phyloP scores from a whole-genome alignment of 2,113 vertebrate species.

The Ciconia stormi region DNA sequence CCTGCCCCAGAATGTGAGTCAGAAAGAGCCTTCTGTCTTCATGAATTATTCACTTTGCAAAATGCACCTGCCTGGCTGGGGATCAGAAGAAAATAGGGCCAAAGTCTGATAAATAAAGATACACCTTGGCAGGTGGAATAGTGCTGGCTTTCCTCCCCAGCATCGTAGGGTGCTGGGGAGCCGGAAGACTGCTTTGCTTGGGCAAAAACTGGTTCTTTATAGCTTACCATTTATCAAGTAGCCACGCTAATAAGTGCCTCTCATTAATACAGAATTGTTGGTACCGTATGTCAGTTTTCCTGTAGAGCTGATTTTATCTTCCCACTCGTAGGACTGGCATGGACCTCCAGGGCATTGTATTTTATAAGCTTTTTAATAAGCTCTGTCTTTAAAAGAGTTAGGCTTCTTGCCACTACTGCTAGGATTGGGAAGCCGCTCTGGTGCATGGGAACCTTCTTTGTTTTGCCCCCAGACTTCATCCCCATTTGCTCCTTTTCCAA shows the following conservation, averaged over 20 bases:
- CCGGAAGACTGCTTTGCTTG: background rate
- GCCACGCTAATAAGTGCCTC: background rate
- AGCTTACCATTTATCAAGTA: background rate
- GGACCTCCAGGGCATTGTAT: background rate
- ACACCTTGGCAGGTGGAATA: constrained; percentile 18
- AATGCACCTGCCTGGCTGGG: constrained; percentile 36
- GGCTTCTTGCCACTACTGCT: background rate
- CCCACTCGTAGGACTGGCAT: background rate
- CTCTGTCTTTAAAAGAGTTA: background rate
- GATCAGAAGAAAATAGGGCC: constrained; percentile 36
- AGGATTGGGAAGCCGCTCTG: background rate
- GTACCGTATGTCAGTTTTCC: background rate
- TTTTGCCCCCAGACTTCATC: background rate
- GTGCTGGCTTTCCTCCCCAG: background rate
- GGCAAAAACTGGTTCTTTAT: background rate
- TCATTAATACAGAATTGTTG: background rate
- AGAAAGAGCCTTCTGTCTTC: constrained; percentile 19
- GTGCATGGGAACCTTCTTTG: background rate
- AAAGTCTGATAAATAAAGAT: constrained; percentile 33
- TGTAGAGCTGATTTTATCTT: constrained; percentile 37
- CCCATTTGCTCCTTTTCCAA: background rate
- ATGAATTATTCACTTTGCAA: constrained; percentile 51
- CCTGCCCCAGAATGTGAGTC: background rate
- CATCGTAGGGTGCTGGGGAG: background rate
- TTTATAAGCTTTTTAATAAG: background rate